Evolutionary conservation across 1,140 invertebrate genomes (phyloP).

Genomic region (Araneus ventricosus): DNA sequence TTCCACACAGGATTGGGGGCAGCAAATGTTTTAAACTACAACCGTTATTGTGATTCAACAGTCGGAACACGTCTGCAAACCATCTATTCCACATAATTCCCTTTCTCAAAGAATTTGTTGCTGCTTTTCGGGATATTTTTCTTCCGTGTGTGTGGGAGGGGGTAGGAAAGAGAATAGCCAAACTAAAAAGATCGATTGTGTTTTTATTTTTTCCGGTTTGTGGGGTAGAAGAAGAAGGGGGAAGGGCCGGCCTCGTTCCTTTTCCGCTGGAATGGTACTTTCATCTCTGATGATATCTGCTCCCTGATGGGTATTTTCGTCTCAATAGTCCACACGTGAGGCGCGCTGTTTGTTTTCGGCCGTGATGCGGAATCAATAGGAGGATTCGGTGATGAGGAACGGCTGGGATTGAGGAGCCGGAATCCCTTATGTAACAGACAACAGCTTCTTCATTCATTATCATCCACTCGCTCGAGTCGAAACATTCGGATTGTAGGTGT

Average conservation of each 20-base stretch:
- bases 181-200: slow-evolving; percentile 23
- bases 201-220: neutral
- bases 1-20: neutral
- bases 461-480: neutral
- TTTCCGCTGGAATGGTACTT: neutral
- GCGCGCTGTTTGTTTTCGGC: neutral
- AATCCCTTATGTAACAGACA: neutral
- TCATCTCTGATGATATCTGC: slow-evolving; percentile 33
- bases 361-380: slow-evolving; percentile 36
- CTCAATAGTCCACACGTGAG: slow-evolving; percentile 23
- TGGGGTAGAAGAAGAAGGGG: neutral
- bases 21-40: slow-evolving; percentile 63
- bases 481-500: too few relatives aligned
- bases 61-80: slow-evolving; percentile 49
- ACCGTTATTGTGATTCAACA: slow-evolving; percentile 31
- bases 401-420: neutral
- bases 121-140: slow-evolving; percentile 37
- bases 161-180: neutral
- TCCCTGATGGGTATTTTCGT: slow-evolving; percentile 39
- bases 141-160: neutral
- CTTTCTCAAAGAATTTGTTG: slow-evolving; percentile 59
- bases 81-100: slow-evolving; percentile 63
- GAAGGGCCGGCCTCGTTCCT: too few relatives aligned
- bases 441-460: slow-evolving; percentile 30
- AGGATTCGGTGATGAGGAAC: slow-evolving; percentile 6